Conservation (phyloP, 2,888 invertebrate species). For the Caenorhabditis doughertyi region DNA sequence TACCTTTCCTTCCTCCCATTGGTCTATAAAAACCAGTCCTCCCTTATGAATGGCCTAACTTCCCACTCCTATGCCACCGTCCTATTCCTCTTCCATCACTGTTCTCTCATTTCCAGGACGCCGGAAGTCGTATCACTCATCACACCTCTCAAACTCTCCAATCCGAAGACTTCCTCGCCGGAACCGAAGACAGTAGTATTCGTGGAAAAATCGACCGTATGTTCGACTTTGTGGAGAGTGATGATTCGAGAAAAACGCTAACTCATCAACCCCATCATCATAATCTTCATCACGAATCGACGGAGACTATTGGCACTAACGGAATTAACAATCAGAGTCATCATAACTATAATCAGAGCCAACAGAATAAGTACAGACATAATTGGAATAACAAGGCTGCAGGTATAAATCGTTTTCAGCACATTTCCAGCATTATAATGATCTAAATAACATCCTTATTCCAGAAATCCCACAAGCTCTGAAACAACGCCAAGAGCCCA, state of each 20-base stretch:
- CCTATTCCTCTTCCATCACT: no score
- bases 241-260: slow-evolving; percentile 34
- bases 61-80: no score
- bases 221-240: slow-evolving; percentile 61
- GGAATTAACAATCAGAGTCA: not conserved
- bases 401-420: no score
- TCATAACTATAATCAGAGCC: not conserved
- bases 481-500: not conserved
- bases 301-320: slow-evolving; percentile 31
- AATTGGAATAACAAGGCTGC: slow-evolving; percentile 5
- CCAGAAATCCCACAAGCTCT: slow-evolving; percentile 3
- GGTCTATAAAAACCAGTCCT: no score
- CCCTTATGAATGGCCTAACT: no score
- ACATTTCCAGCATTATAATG: no score
- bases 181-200: slow-evolving; percentile 56
- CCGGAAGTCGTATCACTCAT: slow-evolving; percentile 63
- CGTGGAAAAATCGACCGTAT: slow-evolving; percentile 61
- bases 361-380: not conserved
- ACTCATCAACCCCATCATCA: no score
- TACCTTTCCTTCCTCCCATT: no score
- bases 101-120: slow-evolving; percentile 46
- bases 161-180: slow-evolving; percentile 36
- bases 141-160: slow-evolving; percentile 43
- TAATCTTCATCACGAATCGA: slow-evolving; percentile 23
- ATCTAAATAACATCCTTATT: not conserved